These are phyloP conservation scores for Elysia chlorotica DNA, from an alignment of 1,140 invertebrate species.

Conservation along the genomic window DNA sequence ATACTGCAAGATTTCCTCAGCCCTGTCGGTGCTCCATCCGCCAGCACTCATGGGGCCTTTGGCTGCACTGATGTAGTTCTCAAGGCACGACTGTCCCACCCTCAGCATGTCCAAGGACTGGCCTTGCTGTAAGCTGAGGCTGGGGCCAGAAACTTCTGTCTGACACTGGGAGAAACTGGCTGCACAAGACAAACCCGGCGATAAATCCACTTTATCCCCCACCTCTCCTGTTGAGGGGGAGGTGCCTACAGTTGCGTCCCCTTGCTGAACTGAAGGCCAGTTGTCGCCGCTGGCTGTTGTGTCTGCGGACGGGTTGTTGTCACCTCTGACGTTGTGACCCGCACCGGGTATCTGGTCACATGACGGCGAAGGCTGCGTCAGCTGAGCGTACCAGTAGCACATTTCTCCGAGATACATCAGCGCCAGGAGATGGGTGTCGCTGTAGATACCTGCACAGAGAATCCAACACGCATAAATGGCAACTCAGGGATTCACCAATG, in stretches of 20 bases:
- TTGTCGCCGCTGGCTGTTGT: not conserved
- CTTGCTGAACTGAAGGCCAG: not conserved
- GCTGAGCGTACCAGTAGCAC: conserved; percentile 48
- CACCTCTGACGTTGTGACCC: not conserved
- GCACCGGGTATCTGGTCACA: not conserved
- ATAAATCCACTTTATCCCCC: too few species aligned
- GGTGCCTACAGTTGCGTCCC: not conserved
- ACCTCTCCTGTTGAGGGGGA: not conserved
- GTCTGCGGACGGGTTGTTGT: not conserved
- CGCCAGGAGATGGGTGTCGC: conserved; percentile 49
- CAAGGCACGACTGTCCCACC: conserved; percentile 29
- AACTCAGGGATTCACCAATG: too few species aligned
- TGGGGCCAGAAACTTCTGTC: too few species aligned
- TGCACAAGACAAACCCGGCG: too few species aligned
- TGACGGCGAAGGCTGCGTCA: too few species aligned
- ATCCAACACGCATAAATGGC: too few species aligned
- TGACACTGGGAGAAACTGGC: too few species aligned
- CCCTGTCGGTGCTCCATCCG: conserved; percentile 42
- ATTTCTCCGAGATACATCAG: conserved; percentile 55
- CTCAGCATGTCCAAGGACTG: not conserved
- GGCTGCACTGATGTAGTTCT: conserved; percentile 37
- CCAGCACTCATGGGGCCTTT: conserved; percentile 38
- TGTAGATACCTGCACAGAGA: conserved; percentile 54
- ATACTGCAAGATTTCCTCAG: conserved; percentile 39
- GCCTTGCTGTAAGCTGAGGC: not conserved